These are phyloP conservation scores for Pelagia noctiluca DNA, from an alignment of 30 jellyfish, hydroid and myxozoan genomes.

Conservation along the genomic window DNA sequence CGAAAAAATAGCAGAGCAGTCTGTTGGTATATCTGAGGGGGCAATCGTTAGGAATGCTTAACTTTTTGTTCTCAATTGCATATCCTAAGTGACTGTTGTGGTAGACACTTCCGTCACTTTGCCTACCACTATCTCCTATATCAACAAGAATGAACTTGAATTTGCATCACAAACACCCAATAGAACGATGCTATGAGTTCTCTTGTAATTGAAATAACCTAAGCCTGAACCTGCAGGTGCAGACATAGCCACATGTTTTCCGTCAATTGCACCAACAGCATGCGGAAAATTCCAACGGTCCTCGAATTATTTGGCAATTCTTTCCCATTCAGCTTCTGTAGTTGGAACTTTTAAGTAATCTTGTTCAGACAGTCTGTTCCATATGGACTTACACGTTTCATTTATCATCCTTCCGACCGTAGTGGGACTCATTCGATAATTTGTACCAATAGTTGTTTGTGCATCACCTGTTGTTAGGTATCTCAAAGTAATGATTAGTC, in stretches of 20 bases:
- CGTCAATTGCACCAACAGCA: slow-evolving; percentile 59
- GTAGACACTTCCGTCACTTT: too few species aligned
- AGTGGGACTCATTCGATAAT: slow-evolving; percentile 52
- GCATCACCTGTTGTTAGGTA: slow-evolving; percentile 80
- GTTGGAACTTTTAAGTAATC: slow-evolving; percentile 41
- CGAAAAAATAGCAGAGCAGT: too few species aligned
- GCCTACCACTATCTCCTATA: too few species aligned
- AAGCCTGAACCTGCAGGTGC: slow-evolving; percentile 61
- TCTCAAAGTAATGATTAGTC: slow-evolving; percentile 60
- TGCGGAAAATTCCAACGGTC: slow-evolving; percentile 42
- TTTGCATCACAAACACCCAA: slow-evolving; percentile 50
- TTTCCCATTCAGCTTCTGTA: slow-evolving; percentile 34
- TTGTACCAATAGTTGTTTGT: slow-evolving; percentile 70
- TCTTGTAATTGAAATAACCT: slow-evolving; percentile 50
- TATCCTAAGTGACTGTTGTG: too few species aligned
- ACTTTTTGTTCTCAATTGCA: too few species aligned
- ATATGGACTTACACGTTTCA: slow-evolving; percentile 46
- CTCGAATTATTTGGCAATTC: slow-evolving; percentile 43
- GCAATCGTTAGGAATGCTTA: too few species aligned
- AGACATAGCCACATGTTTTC: slow-evolving; percentile 58
- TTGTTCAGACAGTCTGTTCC: slow-evolving; percentile 32
- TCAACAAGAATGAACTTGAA: too few species aligned
- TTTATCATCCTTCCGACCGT: slow-evolving; percentile 36
- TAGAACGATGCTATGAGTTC: too few species aligned
- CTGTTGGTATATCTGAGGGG: too few species aligned